Percentiles rank a stretch among this genome's conserved stretches.
phyloP scores from a whole-genome alignment of 1,140 invertebrate genomes.

The Bombus sylvicola region DNA sequence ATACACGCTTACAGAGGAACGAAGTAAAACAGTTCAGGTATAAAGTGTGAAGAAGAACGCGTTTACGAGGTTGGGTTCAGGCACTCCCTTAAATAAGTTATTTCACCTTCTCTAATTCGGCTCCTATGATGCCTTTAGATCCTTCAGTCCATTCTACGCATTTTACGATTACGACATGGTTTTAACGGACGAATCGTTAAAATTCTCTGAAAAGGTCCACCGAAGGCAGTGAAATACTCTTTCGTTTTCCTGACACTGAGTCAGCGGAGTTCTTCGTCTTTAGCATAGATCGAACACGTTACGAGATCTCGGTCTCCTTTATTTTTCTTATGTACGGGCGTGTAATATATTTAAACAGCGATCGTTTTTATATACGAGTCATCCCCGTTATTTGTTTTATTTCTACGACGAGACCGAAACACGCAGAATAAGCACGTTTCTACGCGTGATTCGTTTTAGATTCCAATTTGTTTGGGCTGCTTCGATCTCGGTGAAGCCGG shows the following conservation, averaged over 20 bases:
- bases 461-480: too few species aligned
- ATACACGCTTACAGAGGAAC: neutral
- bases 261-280: neutral
- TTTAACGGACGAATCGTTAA: constrained; percentile 46
- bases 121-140: neutral
- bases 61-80: constrained; percentile 22
- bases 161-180: constrained; percentile 54
- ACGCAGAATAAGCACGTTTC: too few species aligned
- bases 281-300: neutral
- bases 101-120: constrained; percentile 39
- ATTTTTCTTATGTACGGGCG: neutral
- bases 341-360: too few species aligned
- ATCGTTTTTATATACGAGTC: too few species aligned
- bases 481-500: neutral
- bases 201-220: neutral
- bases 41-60: neutral
- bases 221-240: neutral
- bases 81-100: constrained; percentile 56
- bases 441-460: too few species aligned
- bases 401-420: too few species aligned
- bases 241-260: neutral
- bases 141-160: neutral
- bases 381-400: too few species aligned
- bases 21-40: constrained; percentile 8
- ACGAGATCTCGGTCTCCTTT: neutral